phyloP scores from a whole-genome alignment of 2,888 invertebrate genomes.

The Chrysina gloriosa region DNA sequence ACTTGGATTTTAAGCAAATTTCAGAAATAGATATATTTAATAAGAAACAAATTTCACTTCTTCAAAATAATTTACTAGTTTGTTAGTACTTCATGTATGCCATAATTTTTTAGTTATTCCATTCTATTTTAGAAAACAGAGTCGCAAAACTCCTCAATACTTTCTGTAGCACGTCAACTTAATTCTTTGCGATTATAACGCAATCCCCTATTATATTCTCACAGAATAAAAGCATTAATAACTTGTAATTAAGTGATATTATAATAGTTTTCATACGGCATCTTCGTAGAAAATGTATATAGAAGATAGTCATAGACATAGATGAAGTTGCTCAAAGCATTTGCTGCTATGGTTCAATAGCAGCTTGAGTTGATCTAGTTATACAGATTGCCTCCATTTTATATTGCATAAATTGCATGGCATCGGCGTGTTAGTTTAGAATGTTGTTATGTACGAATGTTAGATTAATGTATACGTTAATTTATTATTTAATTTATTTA shows the following conservation, averaged over 20 bases:
- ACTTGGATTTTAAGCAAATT: no score
- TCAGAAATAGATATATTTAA: no score
- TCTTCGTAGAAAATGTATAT: constrained; percentile 18
- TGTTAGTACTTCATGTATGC: no score
- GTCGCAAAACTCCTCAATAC: no score
- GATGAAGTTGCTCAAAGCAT: constrained; percentile 44
- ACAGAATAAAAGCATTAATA: neutral
- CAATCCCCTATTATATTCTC: neutral
- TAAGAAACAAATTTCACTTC: no score
- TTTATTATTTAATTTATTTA: constrained; percentile 35
- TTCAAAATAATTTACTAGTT: no score
- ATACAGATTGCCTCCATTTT: constrained; percentile 33
- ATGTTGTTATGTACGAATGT: constrained; percentile 5
- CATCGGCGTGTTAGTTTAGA: constrained; percentile 24
- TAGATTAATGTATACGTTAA: constrained; percentile 4
- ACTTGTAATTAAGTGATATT: constrained; percentile 20
- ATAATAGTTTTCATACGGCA: constrained; percentile 35
- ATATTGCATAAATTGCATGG: constrained; percentile 24
- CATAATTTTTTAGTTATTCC: no score
- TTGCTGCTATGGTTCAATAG: constrained; percentile 37
- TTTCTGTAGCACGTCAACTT: no score
- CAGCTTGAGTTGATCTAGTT: constrained; percentile 49
- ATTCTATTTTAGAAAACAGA: no score
- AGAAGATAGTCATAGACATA: constrained; percentile 38
- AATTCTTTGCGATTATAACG: no score